phyloP scores from a whole-genome alignment of 2,113 vertebrate genomes.

The Micronisus gabar region DNA sequence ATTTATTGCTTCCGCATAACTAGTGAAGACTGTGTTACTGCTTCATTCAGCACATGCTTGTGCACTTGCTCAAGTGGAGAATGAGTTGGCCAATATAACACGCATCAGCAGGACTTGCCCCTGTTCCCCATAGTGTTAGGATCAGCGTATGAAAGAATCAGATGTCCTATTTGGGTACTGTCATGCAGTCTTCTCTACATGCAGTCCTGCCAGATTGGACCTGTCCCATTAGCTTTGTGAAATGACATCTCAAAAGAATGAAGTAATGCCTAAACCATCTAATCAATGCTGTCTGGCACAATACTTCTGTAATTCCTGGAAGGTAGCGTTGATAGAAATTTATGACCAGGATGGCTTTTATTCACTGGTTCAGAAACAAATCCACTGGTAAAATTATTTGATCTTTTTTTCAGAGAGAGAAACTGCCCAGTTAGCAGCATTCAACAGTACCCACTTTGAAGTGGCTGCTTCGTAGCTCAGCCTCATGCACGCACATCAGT shows the following conservation, averaged over 20 bases:
- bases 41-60: background rate
- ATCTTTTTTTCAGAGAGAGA: too few relatives aligned
- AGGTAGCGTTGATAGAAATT: background rate
- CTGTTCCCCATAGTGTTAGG: background rate
- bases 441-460: background rate
- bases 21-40: background rate
- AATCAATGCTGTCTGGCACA: background rate
- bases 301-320: background rate
- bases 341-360: background rate
- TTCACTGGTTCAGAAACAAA: background rate
- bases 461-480: background rate
- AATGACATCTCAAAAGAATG: accelerated
- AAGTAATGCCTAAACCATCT: background rate
- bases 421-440: background rate
- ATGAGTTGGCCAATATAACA: background rate
- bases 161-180: background rate
- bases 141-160: background rate
- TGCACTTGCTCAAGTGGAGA: background rate
- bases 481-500: background rate
- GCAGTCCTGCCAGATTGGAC: background rate
- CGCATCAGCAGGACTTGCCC: background rate
- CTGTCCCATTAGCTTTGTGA: background rate
- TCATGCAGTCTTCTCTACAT: too few relatives aligned
- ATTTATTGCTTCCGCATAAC: background rate
- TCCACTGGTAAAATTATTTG: background rate